Evolutionary conservation across 2,888 invertebrate species (phyloP), one percentile per base, ranked within the genome.

Genomic region (Campopleginae sp.): DNA sequence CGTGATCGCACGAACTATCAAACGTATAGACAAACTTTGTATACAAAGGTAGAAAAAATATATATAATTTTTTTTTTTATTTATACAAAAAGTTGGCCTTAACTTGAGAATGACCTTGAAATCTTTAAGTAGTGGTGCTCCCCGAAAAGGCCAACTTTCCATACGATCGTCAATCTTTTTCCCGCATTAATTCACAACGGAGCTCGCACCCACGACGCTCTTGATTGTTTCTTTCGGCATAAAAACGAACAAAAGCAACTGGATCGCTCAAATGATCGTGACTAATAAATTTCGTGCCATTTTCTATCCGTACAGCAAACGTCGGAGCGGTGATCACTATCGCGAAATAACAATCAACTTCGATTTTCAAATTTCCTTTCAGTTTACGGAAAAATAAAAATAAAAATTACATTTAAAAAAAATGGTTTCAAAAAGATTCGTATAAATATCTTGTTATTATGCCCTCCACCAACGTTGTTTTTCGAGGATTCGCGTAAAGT

Each of bases 11-110:
- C 31, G 14, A 2, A 19, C 27, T 42, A 77, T 14, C 33, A 68
- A 44, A 77, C 42, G 38, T 42, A 14, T 17, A 27, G 31, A 27
- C 38, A 61, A 66, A 44, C 44, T 23, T 2, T 80, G 74, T 74
- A 23, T 79, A 80, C 65, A 74, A 80, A 74, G 44, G 44, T 80
- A 80, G 48, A 66, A 80, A 80, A 80, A 80, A 80, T 79, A 79
- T 8, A 79, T 23, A 4, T 48, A 5, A 58, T 63, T 42, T 72
- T 12, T 65, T 38, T 38, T 1, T 38, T 38, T 38, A 31, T 8
- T 48, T 58, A 14, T 58, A 58, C 54, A 12, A 12, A 27, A 23
- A 27, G 14, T 27, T 14, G 54, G 54, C 23, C 23, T 23, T 1
- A 10, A 7, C 17, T 7, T n/a, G 46, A n/a, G n/a, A 7, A 19